Base-by-base conservation (phyloP, 2,113 vertebrate genomes). In the Gymnorhina tibicen region DNA sequence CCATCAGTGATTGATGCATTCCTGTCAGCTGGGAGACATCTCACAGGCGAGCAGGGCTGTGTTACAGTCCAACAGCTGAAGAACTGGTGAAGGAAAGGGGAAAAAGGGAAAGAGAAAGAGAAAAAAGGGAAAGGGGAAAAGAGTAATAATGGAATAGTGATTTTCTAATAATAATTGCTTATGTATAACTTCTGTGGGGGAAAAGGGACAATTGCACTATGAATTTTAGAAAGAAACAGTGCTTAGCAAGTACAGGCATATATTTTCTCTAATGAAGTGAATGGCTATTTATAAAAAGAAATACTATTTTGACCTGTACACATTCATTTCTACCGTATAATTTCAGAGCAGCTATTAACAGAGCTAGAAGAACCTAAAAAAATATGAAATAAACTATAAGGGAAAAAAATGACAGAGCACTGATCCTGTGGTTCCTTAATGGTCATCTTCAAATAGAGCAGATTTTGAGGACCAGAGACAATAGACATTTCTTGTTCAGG, bases 161-260 rank as follows among this genome's bases (percentile, higher is more conserved):
- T 84, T 91, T 95, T 88, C 46, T 66, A 78, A 85, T 89, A 68
- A 89, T 90, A 85, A 89, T 77, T 94, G 69, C 69, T 95, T 87
- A 78, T 67, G 87, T 92, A 60, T 94, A 91, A 95, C 78, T 94
- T 95, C 84, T 78, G 64, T 97, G 94, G 86, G 91, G 87, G 9
- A 93, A 97, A 98, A 97, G 96, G 97, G 95, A 94, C 97, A 96
- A 97, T 97, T 98, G 97, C 97, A 98, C 97, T 98, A 95, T 95
- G 91, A 95, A 93, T 87, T 97, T 91, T 78, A 89, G 95, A 96
- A 94, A 95, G 94, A 94, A 95, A 93, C 86, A 91, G 95, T 60
- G n/a, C 58, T 37, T 60, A 60, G 94, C 79, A 94, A 92, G 86
- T 95, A 82, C 94, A 94, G 94, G 90, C 75, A 89, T 90, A 42